Base-by-base conservation (phyloP, 2,888 invertebrate species). In the Troides helena region DNA sequence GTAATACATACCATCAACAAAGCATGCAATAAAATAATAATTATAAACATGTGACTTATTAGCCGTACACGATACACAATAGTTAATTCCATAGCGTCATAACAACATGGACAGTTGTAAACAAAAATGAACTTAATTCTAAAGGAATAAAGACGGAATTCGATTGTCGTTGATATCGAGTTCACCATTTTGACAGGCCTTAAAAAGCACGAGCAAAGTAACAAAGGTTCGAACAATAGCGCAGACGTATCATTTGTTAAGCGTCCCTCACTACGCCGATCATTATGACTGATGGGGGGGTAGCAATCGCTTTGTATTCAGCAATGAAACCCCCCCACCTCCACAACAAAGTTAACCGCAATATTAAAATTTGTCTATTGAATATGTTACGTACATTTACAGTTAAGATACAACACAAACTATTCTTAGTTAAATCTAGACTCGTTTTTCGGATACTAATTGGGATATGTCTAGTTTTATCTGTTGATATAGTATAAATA, bases 1-100 rank as follows among this genome's bases (percentile, higher is more conserved):
- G 39, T 39, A 30, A 30, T 39, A 39, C 39, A 39, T 10, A 39
- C 89, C 87, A 85, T 88, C 87, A 88, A 84, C 80, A 87, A 84
- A 78, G 84, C 82, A 78, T 77, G 84, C 89, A 89, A 90, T 90
- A 90, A 91, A 90, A 90, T 90, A 90, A 91, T 91, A 90, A 92
- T 92, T 91, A 90, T 89, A 90, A 89, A 87, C 90, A 88, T 89
- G 88, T 88, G 89, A 91, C 89, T 89, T 91, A 91, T 91, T 90
- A 90, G 86, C 86, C 82, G 77, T 85, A 85, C 86, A 85, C 81
- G 84, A 85, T 84, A 82, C 82, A 71, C 63, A 72, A 63, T 43
- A 58, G 71, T 62, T 69, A 70, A 62, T 8, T 8, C 30, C 60
- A 39, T 3, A 67, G 43, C 5, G 65, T 62, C 68, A 70, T 30